These are phyloP conservation scores for Dryococelus australis DNA, from an alignment of 2,888 invertebrate genomes.

Conservation along the genomic window DNA sequence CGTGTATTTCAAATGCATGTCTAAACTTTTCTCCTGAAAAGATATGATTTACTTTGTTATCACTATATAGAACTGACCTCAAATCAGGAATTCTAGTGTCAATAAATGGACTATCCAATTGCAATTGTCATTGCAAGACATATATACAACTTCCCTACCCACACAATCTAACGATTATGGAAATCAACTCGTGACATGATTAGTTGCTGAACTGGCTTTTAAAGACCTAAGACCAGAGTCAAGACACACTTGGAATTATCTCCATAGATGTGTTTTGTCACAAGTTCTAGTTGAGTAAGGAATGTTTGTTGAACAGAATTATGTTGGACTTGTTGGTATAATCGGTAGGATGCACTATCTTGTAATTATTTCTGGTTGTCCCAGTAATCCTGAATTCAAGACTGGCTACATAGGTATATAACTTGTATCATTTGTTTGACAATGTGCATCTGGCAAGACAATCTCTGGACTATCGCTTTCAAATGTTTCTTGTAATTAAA, in stretches of 20 bases:
- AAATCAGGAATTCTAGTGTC: constrained; percentile 23
- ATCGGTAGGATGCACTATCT: constrained; percentile 32
- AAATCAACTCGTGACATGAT: constrained; percentile 31
- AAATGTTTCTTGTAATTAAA: constrained; percentile 32
- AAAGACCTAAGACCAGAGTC: constrained; percentile 33
- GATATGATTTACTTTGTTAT: constrained; percentile 32
- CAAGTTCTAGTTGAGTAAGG: constrained; percentile 35
- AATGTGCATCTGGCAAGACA: neutral
- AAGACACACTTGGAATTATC: constrained; percentile 30
- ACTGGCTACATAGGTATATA: constrained; percentile 33
- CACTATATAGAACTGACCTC: constrained; percentile 31
- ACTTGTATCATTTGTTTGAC: constrained; percentile 22
- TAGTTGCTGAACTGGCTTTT: constrained; percentile 34
- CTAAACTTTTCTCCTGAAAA: constrained; percentile 27
- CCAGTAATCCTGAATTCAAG: constrained; percentile 29
- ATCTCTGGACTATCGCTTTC: neutral
- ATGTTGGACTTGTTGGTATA: constrained; percentile 33
- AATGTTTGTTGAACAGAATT: constrained; percentile 34
- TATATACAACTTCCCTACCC: constrained; percentile 39
- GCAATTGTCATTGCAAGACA: constrained; percentile 27
- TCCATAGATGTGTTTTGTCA: constrained; percentile 28
- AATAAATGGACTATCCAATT: constrained; percentile 31
- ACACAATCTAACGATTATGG: constrained; percentile 35
- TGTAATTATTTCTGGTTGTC: constrained; percentile 18
- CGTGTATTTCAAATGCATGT: constrained; percentile 28